phyloP scores from a whole-genome alignment of 2,797 vertebrate genomes.

The Squalus acanthias region DNA sequence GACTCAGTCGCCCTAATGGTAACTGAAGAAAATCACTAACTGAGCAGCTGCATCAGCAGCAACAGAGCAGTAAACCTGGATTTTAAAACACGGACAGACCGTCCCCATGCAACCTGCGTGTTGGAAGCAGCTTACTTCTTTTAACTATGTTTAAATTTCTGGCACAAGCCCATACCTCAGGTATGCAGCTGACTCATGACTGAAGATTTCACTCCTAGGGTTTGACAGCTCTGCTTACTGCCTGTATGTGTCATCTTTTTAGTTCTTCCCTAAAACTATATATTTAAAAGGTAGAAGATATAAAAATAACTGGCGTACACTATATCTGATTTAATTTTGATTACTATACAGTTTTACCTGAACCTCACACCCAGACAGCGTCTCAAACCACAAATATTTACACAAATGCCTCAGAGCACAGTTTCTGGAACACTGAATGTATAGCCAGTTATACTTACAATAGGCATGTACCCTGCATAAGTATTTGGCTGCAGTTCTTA shows the following conservation, averaged over 20 bases:
- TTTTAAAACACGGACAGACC: not conserved
- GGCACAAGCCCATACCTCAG: not conserved
- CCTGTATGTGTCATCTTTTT: not conserved
- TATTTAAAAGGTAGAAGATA: not conserved
- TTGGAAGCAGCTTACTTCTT: not conserved
- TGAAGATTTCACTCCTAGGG: not conserved
- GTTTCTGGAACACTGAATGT: not conserved
- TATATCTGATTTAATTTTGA: not conserved
- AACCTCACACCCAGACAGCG: not conserved
- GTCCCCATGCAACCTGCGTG: not conserved
- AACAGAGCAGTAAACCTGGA: not conserved
- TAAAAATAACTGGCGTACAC: not conserved
- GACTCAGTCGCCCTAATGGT: not conserved
- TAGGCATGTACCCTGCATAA: not conserved
- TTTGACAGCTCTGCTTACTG: not conserved
- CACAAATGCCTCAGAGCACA: not conserved
- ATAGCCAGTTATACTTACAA: not conserved
- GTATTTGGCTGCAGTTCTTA: not conserved
- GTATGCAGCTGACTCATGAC: not conserved
- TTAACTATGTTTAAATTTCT: not conserved
- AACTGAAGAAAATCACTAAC: not conserved
- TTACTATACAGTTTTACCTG: not conserved
- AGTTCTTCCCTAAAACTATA: not conserved
- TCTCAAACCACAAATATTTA: not conserved
- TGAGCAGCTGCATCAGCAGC: not conserved